Percentiles rank a stretch among this genome's conserved stretches.
phyloP scores from a whole-genome alignment of 2,113 vertebrate species.

The Prietella phreatophila region DNA sequence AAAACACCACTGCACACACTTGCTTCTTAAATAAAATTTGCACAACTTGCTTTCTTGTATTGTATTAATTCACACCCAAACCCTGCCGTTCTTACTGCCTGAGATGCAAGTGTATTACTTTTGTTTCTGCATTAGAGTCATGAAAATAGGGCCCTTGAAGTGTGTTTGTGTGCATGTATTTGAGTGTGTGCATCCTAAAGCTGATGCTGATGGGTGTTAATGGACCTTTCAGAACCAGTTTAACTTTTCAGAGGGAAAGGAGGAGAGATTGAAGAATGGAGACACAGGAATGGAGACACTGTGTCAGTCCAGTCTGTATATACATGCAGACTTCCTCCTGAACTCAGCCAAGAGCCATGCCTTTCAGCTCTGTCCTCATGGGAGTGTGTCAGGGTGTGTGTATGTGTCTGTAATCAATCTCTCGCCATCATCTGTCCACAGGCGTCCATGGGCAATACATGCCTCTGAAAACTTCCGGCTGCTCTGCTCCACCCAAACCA shows the following conservation, averaged over 20 bases:
- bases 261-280: constrained; percentile 32
- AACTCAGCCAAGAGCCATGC: neutral
- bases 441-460: too few relatives aligned
- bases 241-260: neutral
- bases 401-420: constrained; percentile 18
- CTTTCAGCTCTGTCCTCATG: neutral
- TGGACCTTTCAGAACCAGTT: neutral
- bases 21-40: neutral
- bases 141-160: neutral
- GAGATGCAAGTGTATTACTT: neutral
- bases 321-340: constrained; percentile 30
- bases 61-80: neutral
- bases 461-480: neutral
- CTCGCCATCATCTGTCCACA: neutral
- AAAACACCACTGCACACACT: constrained; percentile 7
- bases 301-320: constrained; percentile 16
- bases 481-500: neutral
- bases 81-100: neutral
- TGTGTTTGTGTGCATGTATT: neutral
- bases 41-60: neutral
- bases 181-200: neutral
- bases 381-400: constrained; percentile 8
- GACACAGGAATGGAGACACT: constrained; percentile 25
- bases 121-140: neutral
- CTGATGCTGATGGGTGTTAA: neutral